A percentile compares a stretch with the other conserved stretches of the same genome.
Conservation (phyloP, 23 tunicate genomes). For the Ascidia mentula region DNA sequence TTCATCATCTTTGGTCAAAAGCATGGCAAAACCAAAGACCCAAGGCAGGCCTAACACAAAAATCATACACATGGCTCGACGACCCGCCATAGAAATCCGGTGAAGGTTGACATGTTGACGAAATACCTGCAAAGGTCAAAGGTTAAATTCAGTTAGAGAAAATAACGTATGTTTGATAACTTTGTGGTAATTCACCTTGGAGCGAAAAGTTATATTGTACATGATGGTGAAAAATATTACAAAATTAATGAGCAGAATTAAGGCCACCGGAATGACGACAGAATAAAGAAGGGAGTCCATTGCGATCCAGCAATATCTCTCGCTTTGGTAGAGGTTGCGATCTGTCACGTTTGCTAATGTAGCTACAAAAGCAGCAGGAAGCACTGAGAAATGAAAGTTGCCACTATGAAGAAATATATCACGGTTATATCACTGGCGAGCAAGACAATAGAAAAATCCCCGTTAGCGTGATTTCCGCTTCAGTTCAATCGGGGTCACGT, state of each 20-base stretch:
- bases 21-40: conserved; percentile 76
- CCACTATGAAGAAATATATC: too few species aligned
- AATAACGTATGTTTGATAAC: background rate
- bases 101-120: conserved; percentile 38
- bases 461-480: too few species aligned
- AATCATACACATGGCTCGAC: conserved; percentile 66
- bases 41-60: conserved; percentile 81
- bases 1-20: conserved; percentile 43
- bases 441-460: too few species aligned
- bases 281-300: conserved; percentile 38
- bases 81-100: conserved; percentile 34
- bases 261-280: conserved; percentile 69
- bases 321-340: conserved; percentile 41
- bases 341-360: conserved; percentile 8
- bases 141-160: background rate
- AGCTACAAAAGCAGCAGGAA: conserved; percentile 54
- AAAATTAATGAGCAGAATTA: conserved; percentile 46
- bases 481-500: too few species aligned
- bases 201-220: conserved; percentile 65
- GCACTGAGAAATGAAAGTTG: too few species aligned
- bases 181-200: conserved; percentile 36
- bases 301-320: conserved; percentile 80
- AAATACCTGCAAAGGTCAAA: conserved; percentile 42
- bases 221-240: conserved; percentile 46
- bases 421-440: too few species aligned